These are phyloP conservation scores for Platycercus adscitus DNA, from an alignment of 2,113 vertebrate species.

Conservation along the genomic window DNA sequence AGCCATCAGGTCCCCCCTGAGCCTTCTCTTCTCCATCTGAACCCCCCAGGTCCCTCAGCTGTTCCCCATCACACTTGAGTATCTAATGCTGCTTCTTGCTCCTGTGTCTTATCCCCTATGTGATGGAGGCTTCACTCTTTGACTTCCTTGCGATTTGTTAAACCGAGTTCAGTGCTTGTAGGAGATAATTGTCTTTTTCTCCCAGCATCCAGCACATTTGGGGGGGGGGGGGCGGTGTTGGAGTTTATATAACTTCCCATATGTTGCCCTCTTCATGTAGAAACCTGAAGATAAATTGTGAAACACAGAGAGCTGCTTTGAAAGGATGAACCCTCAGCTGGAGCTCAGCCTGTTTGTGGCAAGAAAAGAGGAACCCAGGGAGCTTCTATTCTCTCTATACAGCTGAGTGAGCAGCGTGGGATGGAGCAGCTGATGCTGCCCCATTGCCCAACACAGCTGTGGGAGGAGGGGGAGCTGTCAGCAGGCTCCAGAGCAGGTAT, in stretches of 20 bases:
- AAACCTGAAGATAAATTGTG: conserved; percentile 3
- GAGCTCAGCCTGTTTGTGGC: neutral
- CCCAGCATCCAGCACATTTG: neutral
- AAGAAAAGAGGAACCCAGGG: neutral
- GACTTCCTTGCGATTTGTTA: neutral
- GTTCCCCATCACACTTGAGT: neutral
- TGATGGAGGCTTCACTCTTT: neutral
- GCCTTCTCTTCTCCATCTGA: neutral
- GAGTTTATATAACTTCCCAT: conserved; percentile 26
- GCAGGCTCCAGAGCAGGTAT: neutral
- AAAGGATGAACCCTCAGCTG: neutral
- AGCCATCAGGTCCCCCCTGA: neutral
- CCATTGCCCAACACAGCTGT: fast-evolving
- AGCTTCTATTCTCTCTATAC: neutral
- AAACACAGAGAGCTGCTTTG: neutral
- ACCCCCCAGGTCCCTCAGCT: neutral
- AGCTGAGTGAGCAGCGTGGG: neutral
- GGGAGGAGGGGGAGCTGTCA: neutral
- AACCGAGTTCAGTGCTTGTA: neutral
- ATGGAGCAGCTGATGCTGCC: neutral
- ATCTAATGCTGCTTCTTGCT: neutral
- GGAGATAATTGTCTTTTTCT: neutral
- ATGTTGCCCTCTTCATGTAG: neutral
- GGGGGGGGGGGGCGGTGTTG: neutral
- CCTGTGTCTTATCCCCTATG: fast-evolving